Conservation (phyloP, 2,888 invertebrate species). For the Arge pagana region DNA sequence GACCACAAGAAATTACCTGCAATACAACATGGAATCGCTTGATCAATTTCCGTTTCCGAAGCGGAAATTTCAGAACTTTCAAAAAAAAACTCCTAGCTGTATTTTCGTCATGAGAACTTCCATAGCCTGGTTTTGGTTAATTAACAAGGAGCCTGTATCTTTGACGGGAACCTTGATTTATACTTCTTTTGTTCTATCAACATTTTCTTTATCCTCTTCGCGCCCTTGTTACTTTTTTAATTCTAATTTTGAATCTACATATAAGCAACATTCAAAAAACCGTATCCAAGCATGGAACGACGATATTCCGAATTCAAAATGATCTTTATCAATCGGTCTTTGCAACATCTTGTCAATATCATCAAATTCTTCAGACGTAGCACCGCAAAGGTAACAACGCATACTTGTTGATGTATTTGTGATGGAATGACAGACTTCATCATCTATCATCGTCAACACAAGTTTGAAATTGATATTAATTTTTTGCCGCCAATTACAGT, state of each 20-base stretch:
- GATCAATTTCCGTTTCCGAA: conserved; percentile 38
- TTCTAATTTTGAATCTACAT: conserved; percentile 39
- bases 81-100: conserved; percentile 20
- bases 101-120: conserved; percentile 3
- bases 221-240: conserved; percentile 40
- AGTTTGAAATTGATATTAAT: neutral
- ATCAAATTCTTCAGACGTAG: neutral
- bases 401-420: neutral
- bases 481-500: conserved; percentile 2
- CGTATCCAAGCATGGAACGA: conserved; percentile 41
- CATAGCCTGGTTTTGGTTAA: conserved; percentile 6
- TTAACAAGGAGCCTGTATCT: neutral
- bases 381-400: neutral
- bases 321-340: conserved; percentile 1
- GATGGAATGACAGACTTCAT: conserved; percentile 12
- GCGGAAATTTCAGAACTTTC: neutral
- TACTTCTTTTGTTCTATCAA: conserved; percentile 28
- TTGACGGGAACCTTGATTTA: conserved; percentile 13
- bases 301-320: conserved; percentile 26
- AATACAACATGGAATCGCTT: conserved; percentile 28
- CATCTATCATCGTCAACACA: conserved; percentile 10
- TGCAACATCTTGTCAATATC: conserved; percentile 2
- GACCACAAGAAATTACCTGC: conserved; percentile 29
- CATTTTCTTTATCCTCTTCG: conserved; percentile 29
- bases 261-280: conserved; percentile 40